These are phyloP conservation scores for Drosophila sechellia DNA, from an alignment of 1,140 invertebrate genomes.

Conservation along the genomic window DNA sequence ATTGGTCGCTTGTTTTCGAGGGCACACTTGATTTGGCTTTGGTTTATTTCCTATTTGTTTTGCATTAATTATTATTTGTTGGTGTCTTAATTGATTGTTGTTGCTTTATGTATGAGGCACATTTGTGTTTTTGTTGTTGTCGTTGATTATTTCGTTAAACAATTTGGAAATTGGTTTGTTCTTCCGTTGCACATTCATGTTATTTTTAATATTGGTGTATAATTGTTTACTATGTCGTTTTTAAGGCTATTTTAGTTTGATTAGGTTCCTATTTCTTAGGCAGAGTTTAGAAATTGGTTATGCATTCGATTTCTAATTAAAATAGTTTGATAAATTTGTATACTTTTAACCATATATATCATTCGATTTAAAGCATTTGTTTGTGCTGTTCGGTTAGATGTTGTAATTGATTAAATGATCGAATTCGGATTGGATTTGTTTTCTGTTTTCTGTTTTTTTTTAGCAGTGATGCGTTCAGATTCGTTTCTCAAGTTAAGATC, in stretches of 20 bases:
- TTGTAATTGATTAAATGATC: constrained; percentile 15
- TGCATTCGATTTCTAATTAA: constrained; percentile 4
- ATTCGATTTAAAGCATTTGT: constrained; percentile 23
- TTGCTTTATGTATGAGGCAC: constrained; percentile 41
- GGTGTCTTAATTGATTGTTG: constrained; percentile 49
- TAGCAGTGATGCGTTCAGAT: constrained; percentile 15
- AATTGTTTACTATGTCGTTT: constrained; percentile 28
- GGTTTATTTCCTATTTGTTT: constrained; percentile 24
- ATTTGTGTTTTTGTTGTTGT: constrained; percentile 27
- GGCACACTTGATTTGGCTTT: background rate
- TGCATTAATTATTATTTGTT: constrained; percentile 5
- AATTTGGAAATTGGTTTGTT: background rate
- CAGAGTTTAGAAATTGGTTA: constrained; percentile 32
- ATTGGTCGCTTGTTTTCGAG: background rate
- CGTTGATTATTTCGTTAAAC: constrained; percentile 19
- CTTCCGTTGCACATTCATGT: background rate
- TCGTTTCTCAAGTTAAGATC: constrained; percentile 35
- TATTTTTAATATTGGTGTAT: constrained; percentile 15
- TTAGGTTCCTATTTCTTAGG: constrained; percentile 26
- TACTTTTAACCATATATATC: constrained; percentile 4
- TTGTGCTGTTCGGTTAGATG: constrained; percentile 24
- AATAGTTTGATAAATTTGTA: constrained; percentile 15
- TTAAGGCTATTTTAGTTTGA: constrained; percentile 44
- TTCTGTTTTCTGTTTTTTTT: background rate
- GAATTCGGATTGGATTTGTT: background rate